phyloP scores from a whole-genome alignment of 1,140 invertebrate species.

The Druon quercuslanigerum region DNA sequence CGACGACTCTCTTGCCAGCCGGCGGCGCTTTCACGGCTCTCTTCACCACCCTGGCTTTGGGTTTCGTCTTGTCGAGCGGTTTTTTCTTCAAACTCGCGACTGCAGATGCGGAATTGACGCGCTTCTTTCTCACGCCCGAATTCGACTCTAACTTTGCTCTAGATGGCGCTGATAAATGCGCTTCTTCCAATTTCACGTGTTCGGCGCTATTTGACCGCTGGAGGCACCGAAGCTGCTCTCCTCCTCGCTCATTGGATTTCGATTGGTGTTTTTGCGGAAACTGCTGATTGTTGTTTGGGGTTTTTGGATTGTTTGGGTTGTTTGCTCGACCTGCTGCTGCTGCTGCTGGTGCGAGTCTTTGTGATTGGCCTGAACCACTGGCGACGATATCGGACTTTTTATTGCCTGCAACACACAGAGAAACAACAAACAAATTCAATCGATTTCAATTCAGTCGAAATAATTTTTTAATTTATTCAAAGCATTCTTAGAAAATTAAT shows the following conservation, averaged over 20 bases:
- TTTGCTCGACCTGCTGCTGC: conserved; percentile 25
- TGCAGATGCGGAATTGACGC: neutral
- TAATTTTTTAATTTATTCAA: too few relatives aligned
- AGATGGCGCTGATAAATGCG: conserved; percentile 74
- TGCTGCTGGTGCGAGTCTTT: conserved; percentile 38
- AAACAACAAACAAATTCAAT: neutral
- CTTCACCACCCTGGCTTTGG: neutral
- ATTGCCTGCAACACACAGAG: conserved; percentile 53
- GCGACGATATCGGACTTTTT: conserved; percentile 67
- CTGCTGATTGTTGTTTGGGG: conserved; percentile 36
- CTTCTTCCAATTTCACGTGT: conserved; percentile 76
- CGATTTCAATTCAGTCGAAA: too few relatives aligned
- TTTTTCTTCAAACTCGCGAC: neutral
- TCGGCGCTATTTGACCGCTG: conserved; percentile 58
- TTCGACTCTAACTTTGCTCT: conserved; percentile 66
- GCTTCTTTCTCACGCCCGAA: neutral
- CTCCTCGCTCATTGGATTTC: conserved; percentile 46
- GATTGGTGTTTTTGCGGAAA: conserved; percentile 39
- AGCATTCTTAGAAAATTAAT: too few relatives aligned
- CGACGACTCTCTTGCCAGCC: neutral
- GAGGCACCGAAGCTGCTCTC: conserved; percentile 42
- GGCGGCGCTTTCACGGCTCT: neutral
- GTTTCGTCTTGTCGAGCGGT: neutral
- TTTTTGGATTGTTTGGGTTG: conserved; percentile 17
- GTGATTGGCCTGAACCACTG: conserved; percentile 59